phyloP scores from a whole-genome alignment of 2,113 vertebrate genomes.

The Isichthys henryi region DNA sequence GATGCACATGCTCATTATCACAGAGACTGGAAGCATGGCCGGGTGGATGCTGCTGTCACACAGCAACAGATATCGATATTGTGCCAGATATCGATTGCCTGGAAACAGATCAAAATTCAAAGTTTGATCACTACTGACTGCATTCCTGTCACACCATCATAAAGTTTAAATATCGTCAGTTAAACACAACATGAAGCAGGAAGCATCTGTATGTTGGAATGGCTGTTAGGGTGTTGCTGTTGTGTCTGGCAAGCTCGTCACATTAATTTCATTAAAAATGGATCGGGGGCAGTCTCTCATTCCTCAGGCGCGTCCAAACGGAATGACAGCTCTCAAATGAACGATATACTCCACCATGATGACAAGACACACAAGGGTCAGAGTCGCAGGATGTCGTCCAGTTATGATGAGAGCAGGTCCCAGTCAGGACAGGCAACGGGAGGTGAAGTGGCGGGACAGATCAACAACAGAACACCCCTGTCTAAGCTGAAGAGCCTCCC shows the following conservation, averaged over 20 bases:
- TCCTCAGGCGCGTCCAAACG: slow-evolving; percentile 15
- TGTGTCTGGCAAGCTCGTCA: background rate
- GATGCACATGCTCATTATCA: too few species aligned
- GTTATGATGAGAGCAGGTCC: background rate
- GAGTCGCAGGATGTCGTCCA: background rate
- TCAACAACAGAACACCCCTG: slow-evolving; percentile 12
- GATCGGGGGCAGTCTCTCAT: background rate
- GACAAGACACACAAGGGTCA: background rate
- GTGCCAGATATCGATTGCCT: too few species aligned
- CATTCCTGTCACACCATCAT: too few species aligned
- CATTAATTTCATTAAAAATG: background rate
- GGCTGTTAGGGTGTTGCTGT: background rate
- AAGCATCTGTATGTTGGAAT: background rate
- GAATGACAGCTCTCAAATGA: slow-evolving; percentile 30
- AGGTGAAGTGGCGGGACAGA: background rate
- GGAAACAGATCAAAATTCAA: too few species aligned
- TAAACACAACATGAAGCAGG: too few species aligned
- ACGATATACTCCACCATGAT: background rate
- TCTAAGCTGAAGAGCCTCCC: slow-evolving; percentile 18
- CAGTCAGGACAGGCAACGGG: background rate
- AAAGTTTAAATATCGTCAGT: too few species aligned
- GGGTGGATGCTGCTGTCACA: too few species aligned
- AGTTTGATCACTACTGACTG: too few species aligned
- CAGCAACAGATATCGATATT: too few species aligned
- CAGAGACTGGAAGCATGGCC: too few species aligned